Percentiles rank a stretch among this genome's conserved stretches.
Evolutionary conservation across 2,888 invertebrate genomes (phyloP).

Genomic region (Polymixis lichenea): DNA sequence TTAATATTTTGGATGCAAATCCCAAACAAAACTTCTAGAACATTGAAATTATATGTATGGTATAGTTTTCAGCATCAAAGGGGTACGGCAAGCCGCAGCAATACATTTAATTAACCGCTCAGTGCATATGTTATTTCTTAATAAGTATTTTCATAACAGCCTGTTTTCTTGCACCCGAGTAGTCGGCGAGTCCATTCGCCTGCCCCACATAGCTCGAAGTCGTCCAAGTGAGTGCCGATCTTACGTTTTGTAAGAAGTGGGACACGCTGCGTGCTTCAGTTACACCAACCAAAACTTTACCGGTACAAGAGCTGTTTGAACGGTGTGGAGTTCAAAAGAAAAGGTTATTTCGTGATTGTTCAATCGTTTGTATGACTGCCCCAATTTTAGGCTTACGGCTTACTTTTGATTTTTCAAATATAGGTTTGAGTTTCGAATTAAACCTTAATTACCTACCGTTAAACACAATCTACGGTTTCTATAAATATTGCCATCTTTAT

Average conservation of each 20-base stretch:
- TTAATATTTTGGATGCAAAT: neutral
- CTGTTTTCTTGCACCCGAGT: conserved; percentile 57
- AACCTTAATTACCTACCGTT: neutral
- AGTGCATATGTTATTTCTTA: conserved; percentile 52
- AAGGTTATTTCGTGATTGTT: conserved; percentile 39
- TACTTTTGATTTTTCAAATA: too few species aligned
- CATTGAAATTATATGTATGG: neutral
- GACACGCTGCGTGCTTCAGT: conserved; percentile 64
- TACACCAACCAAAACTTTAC: conserved; percentile 54
- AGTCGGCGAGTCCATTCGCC: conserved; percentile 66
- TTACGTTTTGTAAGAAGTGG: conserved; percentile 68
- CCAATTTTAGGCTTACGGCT: too few species aligned
- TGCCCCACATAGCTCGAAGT: conserved; percentile 74
- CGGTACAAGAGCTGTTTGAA: conserved; percentile 28
- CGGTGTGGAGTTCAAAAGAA: conserved; percentile 38
- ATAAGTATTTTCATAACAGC: conserved; percentile 61
- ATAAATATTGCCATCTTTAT: neutral
- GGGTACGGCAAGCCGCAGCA: neutral
- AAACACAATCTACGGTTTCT: neutral
- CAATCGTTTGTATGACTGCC: neutral
- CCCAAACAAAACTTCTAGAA: neutral
- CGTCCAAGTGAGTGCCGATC: conserved; percentile 72
- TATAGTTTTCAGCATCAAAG: conserved; percentile 10
- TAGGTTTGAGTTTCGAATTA: conserved; percentile 4
- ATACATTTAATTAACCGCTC: conserved; percentile 34